Evolutionary conservation across 2,888 invertebrate genomes (phyloP).

Genomic region (Eilema griseolum): DNA sequence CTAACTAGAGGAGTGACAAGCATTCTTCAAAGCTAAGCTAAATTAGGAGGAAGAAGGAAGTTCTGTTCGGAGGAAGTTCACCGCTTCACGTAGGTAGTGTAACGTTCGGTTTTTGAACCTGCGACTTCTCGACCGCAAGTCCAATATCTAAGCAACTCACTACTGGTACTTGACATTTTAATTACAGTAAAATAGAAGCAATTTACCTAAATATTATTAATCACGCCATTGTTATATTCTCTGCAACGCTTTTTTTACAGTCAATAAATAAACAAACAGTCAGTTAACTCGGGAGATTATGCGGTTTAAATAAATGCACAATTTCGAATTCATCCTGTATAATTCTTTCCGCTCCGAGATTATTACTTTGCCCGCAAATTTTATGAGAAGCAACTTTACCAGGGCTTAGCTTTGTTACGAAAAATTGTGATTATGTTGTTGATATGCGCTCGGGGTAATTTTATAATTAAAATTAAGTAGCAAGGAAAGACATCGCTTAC

Average conservation of each 20-base stretch:
- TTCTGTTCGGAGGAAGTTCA: too few species aligned
- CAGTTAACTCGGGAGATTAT: neutral
- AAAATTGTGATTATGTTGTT: neutral
- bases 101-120: too few species aligned
- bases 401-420: neutral
- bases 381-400: neutral
- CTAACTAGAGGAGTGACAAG: too few species aligned
- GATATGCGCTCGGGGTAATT: neutral
- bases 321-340: neutral
- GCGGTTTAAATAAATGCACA: neutral
- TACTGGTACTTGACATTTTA: neutral
- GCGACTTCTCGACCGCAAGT: too few species aligned
- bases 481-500: neutral
- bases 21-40: too few species aligned
- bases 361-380: constrained; percentile 2
- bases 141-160: neutral
- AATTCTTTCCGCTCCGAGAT: neutral
- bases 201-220: neutral
- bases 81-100: too few species aligned
- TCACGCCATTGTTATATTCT: neutral
- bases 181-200: neutral
- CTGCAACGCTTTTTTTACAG: neutral
- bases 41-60: too few species aligned
- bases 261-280: neutral
- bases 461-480: neutral